Percentiles rank a stretch among this genome's conserved stretches.
These are phyloP conservation scores for Micropoecilia bifurca DNA, from an alignment of 2,797 vertebrate genomes.

Conservation along the genomic window DNA sequence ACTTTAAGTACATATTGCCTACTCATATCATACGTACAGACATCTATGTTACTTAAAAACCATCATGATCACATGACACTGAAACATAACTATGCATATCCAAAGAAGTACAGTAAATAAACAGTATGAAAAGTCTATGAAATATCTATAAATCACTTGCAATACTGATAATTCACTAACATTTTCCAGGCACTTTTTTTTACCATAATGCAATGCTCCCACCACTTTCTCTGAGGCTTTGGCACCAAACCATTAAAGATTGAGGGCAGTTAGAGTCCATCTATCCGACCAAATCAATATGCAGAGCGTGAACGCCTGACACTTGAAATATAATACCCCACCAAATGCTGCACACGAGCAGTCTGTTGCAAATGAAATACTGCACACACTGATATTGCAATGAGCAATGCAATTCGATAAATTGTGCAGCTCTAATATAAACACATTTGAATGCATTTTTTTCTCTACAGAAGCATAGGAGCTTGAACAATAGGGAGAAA, in stretches of 20 bases:
- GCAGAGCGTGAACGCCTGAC: background rate
- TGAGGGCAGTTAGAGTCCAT: background rate
- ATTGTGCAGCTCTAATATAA: background rate
- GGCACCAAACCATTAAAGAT: background rate
- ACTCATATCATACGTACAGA: background rate
- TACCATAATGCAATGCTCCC: background rate
- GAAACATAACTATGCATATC: background rate
- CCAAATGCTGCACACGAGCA: background rate
- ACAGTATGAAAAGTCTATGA: background rate
- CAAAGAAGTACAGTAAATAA: background rate
- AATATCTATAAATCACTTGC: background rate
- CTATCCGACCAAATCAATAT: constrained; percentile 1
- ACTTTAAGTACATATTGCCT: too few relatives aligned
- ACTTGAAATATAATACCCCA: background rate
- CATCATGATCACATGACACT: background rate
- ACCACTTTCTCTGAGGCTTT: background rate
- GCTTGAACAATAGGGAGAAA: background rate
- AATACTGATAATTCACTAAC: background rate
- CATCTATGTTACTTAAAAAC: background rate
- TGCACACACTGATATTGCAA: background rate
- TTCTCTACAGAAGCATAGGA: background rate
- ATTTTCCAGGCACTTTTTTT: background rate
- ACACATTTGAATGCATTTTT: background rate
- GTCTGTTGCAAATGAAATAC: background rate
- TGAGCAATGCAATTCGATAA: background rate